Conservation (phyloP, 2,888 invertebrate genomes). For the Drosophila putrida region DNA sequence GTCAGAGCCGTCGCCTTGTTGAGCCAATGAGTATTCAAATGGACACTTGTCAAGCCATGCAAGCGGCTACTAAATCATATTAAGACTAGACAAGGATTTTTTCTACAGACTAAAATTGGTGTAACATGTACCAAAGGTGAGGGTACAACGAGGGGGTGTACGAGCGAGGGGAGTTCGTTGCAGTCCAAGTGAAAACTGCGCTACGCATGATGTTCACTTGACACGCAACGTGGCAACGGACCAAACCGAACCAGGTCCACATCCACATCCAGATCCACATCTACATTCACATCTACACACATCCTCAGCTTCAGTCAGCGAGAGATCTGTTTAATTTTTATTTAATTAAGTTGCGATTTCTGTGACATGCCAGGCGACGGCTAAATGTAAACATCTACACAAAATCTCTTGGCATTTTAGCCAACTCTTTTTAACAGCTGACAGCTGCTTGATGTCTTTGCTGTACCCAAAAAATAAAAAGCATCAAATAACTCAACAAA, state of each 20-base stretch:
- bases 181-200: constrained; percentile 59
- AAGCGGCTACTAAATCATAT: constrained; percentile 83
- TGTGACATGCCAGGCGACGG: constrained; percentile 69
- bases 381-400: constrained; percentile 71
- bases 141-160: constrained; percentile 1
- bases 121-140: constrained; percentile 63
- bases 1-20: constrained; percentile 66
- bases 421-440: constrained; percentile 36
- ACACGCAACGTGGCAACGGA: constrained; percentile 78
- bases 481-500: background rate
- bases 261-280: constrained; percentile 5
- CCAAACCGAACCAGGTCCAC: constrained; percentile 22
- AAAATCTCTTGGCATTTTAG: constrained; percentile 46
- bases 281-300: background rate
- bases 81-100: constrained; percentile 81
- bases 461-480: constrained; percentile 7
- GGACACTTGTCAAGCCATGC: constrained; percentile 84
- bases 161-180: background rate
- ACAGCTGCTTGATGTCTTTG: constrained; percentile 53
- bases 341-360: constrained; percentile 79
- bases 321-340: constrained; percentile 79
- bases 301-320: constrained; percentile 39
- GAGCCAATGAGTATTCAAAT: constrained; percentile 84
- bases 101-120: constrained; percentile 74
- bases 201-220: constrained; percentile 84